These are phyloP conservation scores for Dilophus febrilis DNA, from an alignment of 2,888 invertebrate genomes.

Conservation along the genomic window DNA sequence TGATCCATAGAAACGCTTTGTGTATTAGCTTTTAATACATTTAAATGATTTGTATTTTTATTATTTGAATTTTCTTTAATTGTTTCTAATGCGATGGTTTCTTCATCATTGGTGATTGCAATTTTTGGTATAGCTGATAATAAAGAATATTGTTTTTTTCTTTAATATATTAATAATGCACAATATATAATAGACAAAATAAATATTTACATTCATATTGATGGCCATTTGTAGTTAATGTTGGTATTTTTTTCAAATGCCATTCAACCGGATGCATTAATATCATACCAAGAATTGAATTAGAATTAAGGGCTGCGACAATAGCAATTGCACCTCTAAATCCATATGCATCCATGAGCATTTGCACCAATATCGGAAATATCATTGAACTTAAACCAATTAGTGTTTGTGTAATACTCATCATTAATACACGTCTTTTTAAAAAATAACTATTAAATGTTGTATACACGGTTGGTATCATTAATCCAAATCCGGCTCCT, in stretches of 20 bases:
- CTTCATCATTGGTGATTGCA: too few relatives aligned
- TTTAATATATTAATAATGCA: background rate
- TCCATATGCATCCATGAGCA: slow-evolving; percentile 43
- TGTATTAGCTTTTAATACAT: too few relatives aligned
- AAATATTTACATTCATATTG: slow-evolving; percentile 7
- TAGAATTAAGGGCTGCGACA: slow-evolving; percentile 46
- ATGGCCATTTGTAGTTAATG: slow-evolving; percentile 18
- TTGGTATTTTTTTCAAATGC: slow-evolving; percentile 40
- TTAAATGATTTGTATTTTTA: too few relatives aligned
- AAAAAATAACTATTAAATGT: slow-evolving; percentile 60
- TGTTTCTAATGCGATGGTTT: too few relatives aligned
- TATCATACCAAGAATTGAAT: slow-evolving; percentile 49
- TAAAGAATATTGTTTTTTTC: too few relatives aligned
- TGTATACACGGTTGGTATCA: slow-evolving; percentile 54
- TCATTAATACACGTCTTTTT: slow-evolving; percentile 49
- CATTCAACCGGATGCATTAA: slow-evolving; percentile 59
- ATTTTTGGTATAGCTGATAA: too few relatives aligned
- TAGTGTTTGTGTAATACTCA: slow-evolving; percentile 55
- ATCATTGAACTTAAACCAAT: slow-evolving; percentile 50
- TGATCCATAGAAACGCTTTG: too few relatives aligned
- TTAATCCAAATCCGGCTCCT: slow-evolving; percentile 56
- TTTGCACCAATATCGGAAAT: slow-evolving; percentile 46
- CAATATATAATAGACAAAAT: slow-evolving; percentile 1
- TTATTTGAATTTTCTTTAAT: too few relatives aligned
- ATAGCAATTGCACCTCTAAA: slow-evolving; percentile 52